These are phyloP conservation scores for Cranoglanis bouderius DNA, from an alignment of 2,113 vertebrate genomes.

Conservation along the genomic window DNA sequence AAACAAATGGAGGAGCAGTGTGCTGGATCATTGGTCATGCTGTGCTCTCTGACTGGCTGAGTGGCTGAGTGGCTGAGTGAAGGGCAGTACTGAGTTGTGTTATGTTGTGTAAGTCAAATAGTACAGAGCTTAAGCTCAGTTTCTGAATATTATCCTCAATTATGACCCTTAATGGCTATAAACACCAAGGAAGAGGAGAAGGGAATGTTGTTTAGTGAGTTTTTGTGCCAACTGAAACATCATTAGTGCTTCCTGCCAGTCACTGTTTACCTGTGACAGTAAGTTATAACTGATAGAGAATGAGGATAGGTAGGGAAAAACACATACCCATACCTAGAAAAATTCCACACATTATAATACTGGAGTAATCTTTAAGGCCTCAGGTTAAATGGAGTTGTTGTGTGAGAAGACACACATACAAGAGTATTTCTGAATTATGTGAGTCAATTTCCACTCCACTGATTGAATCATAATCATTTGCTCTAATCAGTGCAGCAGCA, in stretches of 20 bases:
- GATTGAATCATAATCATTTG: neutral
- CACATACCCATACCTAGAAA: neutral
- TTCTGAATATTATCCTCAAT: neutral
- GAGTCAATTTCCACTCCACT: neutral
- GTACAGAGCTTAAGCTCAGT: neutral
- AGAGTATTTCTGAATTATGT: neutral
- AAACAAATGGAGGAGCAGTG: slow-evolving; percentile 20
- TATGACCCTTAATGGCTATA: slow-evolving; percentile 51
- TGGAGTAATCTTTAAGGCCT: neutral
- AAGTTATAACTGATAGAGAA: slow-evolving; percentile 17
- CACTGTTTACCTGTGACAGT: neutral
- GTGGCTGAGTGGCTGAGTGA: slow-evolving; percentile 23
- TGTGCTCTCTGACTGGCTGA: slow-evolving; percentile 9
- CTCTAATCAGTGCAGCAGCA: slow-evolving; percentile 10
- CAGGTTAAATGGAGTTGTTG: neutral
- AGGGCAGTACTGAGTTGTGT: neutral
- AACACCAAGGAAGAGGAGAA: slow-evolving; percentile 10
- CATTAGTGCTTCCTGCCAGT: slow-evolving; percentile 49
- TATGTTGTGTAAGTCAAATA: neutral
- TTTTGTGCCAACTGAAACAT: slow-evolving; percentile 53
- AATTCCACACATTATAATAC: neutral
- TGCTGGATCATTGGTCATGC: slow-evolving; percentile 18
- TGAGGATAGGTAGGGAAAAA: slow-evolving; percentile 30
- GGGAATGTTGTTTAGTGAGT: slow-evolving; percentile 46
- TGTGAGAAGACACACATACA: neutral